Evolutionary conservation across 2,888 invertebrate genomes (phyloP).

Genomic region (Pomacea canaliculata): DNA sequence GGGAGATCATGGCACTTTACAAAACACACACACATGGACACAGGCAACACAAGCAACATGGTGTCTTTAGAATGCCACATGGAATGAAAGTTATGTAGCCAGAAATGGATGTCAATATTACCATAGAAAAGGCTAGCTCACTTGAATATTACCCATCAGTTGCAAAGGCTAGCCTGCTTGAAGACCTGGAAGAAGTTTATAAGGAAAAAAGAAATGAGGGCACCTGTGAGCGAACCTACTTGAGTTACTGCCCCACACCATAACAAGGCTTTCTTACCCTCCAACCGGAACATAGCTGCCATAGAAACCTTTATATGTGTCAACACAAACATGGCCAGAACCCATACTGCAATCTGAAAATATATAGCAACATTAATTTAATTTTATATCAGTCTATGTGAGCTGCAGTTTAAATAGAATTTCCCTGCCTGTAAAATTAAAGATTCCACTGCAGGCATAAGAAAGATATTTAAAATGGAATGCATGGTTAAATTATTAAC

Average conservation of each 20-base stretch:
- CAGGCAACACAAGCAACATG: too few relatives aligned
- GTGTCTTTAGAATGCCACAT: too few relatives aligned
- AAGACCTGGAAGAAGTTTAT: conserved; percentile 75
- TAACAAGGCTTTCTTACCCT: conserved; percentile 82
- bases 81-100: too few relatives aligned
- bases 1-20: too few relatives aligned
- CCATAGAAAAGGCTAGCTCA: too few relatives aligned
- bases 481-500: background rate
- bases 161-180: conserved; percentile 33
- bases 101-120: too few relatives aligned
- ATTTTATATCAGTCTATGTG: too few relatives aligned
- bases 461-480: background rate
- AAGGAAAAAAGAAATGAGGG: conserved; percentile 78
- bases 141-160: background rate
- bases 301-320: conserved; percentile 85
- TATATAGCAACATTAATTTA: background rate
- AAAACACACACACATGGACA: too few relatives aligned
- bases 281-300: conserved; percentile 79
- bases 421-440: background rate
- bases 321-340: conserved; percentile 77
- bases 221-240: conserved; percentile 82
- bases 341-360: conserved; percentile 80
- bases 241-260: conserved; percentile 84
- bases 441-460: background rate
- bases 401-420: too few relatives aligned